Conservation (phyloP, 2,113 vertebrate genomes). For the Callospermophilus lateralis region DNA sequence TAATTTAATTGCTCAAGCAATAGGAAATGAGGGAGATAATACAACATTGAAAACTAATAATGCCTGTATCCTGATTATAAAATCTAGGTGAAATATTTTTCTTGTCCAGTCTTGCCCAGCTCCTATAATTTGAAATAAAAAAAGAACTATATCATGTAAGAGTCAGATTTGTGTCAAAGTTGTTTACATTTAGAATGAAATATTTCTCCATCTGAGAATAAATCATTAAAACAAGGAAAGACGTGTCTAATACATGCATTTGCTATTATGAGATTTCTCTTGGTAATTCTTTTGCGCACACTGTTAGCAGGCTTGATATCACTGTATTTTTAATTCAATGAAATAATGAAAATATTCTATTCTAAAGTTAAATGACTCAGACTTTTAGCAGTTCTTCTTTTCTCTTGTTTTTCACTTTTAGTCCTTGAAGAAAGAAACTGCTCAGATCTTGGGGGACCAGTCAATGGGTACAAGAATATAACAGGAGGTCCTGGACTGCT, state of each 20-base stretch:
- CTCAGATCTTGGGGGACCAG: conserved; percentile 91
- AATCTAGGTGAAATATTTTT: background rate
- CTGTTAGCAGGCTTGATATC: conserved; percentile 50
- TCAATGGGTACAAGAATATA: conserved; percentile 94
- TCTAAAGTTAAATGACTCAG: conserved; percentile 66
- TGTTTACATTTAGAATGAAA: conserved; percentile 36
- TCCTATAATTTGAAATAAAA: background rate
- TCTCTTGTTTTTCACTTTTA: conserved; percentile 78
- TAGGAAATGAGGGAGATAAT: conserved; percentile 42
- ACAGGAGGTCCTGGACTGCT: conserved; percentile 92
- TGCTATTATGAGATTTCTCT: background rate
- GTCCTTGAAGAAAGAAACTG: conserved; percentile 93
- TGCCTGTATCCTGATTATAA: background rate
- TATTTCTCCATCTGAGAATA: conserved; percentile 20
- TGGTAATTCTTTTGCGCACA: background rate
- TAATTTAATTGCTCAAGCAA: conserved; percentile 58
- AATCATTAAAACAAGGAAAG: conserved; percentile 34
- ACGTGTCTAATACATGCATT: background rate
- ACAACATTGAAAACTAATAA: conserved; percentile 8
- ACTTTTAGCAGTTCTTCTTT: conserved; percentile 68
- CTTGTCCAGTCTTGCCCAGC: conserved; percentile 20
- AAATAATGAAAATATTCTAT: conserved; percentile 61
- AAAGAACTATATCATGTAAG: background rate
- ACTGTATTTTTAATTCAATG: conserved; percentile 49
- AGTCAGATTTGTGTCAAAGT: background rate